A percentile compares a stretch with the other conserved stretches of the same genome.
These are phyloP conservation scores for Melanaphis sacchari DNA, from an alignment of 1,140 invertebrate species.

Conservation along the genomic window DNA sequence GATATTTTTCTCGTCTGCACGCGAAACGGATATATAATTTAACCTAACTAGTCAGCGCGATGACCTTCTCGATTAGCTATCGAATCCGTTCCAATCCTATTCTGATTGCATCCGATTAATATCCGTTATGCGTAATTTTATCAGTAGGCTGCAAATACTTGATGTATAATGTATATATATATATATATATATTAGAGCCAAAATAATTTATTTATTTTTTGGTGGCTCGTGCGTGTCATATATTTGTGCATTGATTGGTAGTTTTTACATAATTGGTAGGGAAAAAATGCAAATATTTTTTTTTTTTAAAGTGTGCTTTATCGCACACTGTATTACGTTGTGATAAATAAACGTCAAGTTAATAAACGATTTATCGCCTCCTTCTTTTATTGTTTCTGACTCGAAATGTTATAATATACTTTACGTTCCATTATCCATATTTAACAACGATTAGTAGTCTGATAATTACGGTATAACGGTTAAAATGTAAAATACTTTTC, in stretches of 20 bases:
- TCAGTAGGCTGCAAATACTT: background rate
- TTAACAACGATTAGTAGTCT: background rate
- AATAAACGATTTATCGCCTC: too few relatives aligned
- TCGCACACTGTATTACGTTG: too few relatives aligned
- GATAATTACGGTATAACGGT: background rate
- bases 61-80: background rate
- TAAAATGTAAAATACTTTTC: background rate
- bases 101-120: conserved; percentile 39
- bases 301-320: background rate
- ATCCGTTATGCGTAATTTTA: background rate
- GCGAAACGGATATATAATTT: background rate
- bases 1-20: background rate
- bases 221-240: background rate
- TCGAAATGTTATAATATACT: background rate
- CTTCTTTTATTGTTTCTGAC: too few relatives aligned
- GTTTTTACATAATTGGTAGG: too few relatives aligned
- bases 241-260: background rate
- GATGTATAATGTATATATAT: background rate
- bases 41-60: background rate
- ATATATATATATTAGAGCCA: background rate
- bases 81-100: background rate
- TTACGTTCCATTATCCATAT: background rate
- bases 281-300: background rate
- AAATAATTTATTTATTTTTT: background rate
- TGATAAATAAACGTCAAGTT: too few relatives aligned